These are phyloP conservation scores for Leucophenga varia DNA, from an alignment of 1,140 invertebrate species.

Conservation along the genomic window DNA sequence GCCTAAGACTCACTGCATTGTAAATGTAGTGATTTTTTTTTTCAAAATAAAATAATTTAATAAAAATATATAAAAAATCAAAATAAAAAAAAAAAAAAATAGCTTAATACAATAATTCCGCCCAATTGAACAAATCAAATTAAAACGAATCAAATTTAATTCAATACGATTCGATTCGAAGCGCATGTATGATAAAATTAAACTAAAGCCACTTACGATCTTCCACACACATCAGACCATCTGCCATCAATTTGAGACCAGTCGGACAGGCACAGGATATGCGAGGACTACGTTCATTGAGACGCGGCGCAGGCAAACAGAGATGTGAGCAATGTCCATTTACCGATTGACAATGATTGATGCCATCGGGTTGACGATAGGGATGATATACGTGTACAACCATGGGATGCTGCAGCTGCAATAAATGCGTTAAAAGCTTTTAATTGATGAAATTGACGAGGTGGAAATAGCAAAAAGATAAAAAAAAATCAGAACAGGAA, in stretches of 20 bases:
- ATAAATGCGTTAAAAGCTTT: too few species aligned
- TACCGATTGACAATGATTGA: constrained; percentile 84
- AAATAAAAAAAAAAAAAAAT: constrained; percentile 9
- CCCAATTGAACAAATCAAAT: too few species aligned
- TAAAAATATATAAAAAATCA: constrained; percentile 11
- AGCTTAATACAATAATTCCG: constrained; percentile 22
- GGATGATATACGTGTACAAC: constrained; percentile 89
- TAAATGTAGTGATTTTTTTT: too few species aligned
- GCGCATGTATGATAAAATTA: too few species aligned
- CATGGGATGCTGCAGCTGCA: constrained; percentile 84
- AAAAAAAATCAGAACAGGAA: too few species aligned
- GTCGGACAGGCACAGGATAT: constrained; percentile 85
- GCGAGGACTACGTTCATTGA: constrained; percentile 69
- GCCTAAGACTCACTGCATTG: too few species aligned
- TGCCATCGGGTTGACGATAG: constrained; percentile 82
- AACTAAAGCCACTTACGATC: constrained; percentile 69
- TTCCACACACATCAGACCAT: constrained; percentile 80
- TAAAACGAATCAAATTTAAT: too few species aligned
- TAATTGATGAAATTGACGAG: neutral
- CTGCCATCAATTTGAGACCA: constrained; percentile 69
- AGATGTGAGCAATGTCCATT: constrained; percentile 88
- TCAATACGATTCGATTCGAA: too few species aligned
- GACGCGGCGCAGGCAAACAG: constrained; percentile 77
- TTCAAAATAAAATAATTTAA: constrained; percentile 6
- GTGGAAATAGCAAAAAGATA: neutral